Conservation (phyloP, 2,888 invertebrate genomes). For the Harpagoxenus sublaevis region DNA sequence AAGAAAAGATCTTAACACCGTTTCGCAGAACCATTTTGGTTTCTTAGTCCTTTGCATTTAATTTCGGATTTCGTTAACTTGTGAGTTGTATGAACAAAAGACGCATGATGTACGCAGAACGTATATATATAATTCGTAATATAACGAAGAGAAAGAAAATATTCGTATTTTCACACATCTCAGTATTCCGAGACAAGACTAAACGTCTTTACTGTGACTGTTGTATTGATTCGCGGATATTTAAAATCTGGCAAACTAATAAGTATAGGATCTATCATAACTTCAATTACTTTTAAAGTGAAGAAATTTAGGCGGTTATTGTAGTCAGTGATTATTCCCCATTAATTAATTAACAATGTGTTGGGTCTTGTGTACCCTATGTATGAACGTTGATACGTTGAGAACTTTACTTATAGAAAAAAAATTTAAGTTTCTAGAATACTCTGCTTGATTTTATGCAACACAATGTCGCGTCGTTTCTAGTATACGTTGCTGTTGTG, state of each 20-base stretch:
- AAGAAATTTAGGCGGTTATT: slow-evolving; percentile 14
- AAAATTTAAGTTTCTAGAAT: neutral
- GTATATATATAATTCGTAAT: neutral
- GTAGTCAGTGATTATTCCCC: neutral
- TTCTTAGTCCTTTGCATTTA: slow-evolving; percentile 59
- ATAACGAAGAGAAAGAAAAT: neutral
- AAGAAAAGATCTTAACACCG: slow-evolving; percentile 76
- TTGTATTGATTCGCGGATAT: slow-evolving; percentile 19
- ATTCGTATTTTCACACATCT: slow-evolving; percentile 24
- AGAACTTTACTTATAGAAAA: slow-evolving; percentile 6
- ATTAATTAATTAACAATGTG: neutral
- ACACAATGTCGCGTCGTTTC: neutral
- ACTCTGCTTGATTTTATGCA: slow-evolving; percentile 17
- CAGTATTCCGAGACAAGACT: neutral
- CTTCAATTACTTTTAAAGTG: neutral
- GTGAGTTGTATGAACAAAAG: neutral
- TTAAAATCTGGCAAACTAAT: slow-evolving; percentile 25
- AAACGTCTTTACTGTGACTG: slow-evolving; percentile 8
- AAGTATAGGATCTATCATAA: slow-evolving; percentile 4
- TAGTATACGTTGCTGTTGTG: neutral
- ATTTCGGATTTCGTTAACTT: slow-evolving; percentile 3
- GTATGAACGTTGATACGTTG: neutral
- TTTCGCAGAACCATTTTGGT: slow-evolving; percentile 76
- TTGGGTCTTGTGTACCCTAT: neutral
- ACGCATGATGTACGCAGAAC: slow-evolving; percentile 12